Conservation (phyloP, 2,113 vertebrate genomes). For the Daubentonia madagascariensis region DNA sequence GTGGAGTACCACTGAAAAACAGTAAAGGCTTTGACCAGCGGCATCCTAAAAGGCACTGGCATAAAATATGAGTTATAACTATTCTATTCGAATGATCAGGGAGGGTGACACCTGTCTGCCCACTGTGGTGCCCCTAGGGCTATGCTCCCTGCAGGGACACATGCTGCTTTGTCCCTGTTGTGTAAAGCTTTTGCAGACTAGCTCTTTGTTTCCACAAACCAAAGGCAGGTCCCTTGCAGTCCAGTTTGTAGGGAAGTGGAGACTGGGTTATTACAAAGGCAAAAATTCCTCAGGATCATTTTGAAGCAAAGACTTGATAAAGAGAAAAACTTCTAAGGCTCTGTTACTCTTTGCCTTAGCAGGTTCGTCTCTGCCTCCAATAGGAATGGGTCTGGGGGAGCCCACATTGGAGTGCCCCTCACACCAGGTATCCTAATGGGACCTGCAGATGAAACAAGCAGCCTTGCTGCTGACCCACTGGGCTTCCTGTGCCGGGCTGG, state of each 20-base stretch:
- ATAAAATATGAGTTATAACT: background rate
- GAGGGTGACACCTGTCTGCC: fast-evolving
- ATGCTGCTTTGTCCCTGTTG: too few relatives aligned
- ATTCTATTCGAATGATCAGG: too few relatives aligned
- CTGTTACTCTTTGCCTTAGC: background rate
- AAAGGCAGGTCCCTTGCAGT: background rate
- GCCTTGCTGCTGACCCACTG: background rate
- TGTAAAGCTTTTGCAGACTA: too few relatives aligned
- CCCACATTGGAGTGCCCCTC: fast-evolving
- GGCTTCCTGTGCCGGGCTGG: background rate
- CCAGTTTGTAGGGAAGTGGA: background rate
- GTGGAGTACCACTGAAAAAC: background rate
- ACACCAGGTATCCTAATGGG: background rate
- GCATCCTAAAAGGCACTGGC: background rate
- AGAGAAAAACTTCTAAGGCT: background rate
- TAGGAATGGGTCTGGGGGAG: fast-evolving
- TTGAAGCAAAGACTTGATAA: background rate
- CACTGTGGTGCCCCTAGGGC: fast-evolving
- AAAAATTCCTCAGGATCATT: background rate
- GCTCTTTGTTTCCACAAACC: background rate
- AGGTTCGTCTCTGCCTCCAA: background rate
- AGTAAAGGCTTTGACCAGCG: too few relatives aligned
- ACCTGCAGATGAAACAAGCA: fast-evolving
- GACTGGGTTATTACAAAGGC: background rate
- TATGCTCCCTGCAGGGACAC: fast-evolving